Conservation (phyloP, 1,140 invertebrate species). For the Parapsyche elsis region DNA sequence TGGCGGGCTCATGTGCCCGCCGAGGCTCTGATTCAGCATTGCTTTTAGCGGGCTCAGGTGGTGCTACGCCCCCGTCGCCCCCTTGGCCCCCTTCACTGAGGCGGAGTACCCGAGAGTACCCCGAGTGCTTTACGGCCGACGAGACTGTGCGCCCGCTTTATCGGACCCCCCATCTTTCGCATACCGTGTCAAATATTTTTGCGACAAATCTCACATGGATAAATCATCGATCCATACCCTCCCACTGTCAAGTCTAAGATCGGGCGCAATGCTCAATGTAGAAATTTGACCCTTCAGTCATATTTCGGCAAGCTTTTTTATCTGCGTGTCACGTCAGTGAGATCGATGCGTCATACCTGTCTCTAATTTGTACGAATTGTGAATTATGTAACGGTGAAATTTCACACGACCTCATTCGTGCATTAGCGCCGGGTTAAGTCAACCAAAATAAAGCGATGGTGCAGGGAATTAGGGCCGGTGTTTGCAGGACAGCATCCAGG, state of each 20-base stretch:
- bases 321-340: no score
- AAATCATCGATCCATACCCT: conserved; percentile 5
- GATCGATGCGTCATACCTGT: no score
- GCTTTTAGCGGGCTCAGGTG: conserved; percentile 56
- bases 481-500: neutral
- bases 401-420: no score
- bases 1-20: conserved; percentile 51
- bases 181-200: neutral
- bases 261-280: no score
- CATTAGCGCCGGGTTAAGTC: no score
- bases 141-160: conserved; percentile 1
- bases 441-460: neutral
- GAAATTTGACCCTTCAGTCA: no score
- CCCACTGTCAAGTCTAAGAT: neutral
- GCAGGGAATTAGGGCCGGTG: neutral
- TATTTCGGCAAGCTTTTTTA: no score
- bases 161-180: neutral
- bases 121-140: conserved; percentile 1
- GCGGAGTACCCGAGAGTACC: neutral
- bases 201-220: conserved; percentile 31
- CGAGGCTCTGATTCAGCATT: conserved; percentile 54
- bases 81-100: neutral
- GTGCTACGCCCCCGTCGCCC: conserved; percentile 17
- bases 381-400: no score
- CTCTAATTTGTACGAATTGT: no score